Percentiles rank a stretch among this genome's conserved stretches.
phyloP scores from a whole-genome alignment of 2,113 vertebrate species.

The Serinus canaria region DNA sequence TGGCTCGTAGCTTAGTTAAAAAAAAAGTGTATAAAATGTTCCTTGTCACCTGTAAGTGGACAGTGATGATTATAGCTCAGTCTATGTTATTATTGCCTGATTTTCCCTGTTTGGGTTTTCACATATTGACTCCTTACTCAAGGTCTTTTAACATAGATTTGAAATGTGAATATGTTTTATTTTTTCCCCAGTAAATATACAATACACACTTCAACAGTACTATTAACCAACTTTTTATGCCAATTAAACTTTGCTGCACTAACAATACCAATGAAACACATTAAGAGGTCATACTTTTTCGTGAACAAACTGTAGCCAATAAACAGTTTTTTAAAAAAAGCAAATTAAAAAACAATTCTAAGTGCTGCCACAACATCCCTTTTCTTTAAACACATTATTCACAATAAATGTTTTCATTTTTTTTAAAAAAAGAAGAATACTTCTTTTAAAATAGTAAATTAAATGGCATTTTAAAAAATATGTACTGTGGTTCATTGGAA shows the following conservation, averaged over 20 bases:
- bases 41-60: slow-evolving; percentile 62
- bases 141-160: slow-evolving; percentile 73
- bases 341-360: slow-evolving; percentile 74
- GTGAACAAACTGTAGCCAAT: slow-evolving; percentile 74
- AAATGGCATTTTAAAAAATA: slow-evolving; percentile 70
- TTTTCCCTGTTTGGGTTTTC: slow-evolving; percentile 26
- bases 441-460: slow-evolving; percentile 68
- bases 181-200: slow-evolving; percentile 81
- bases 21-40: background rate
- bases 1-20: background rate
- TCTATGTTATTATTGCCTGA: slow-evolving; percentile 65
- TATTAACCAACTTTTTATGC: slow-evolving; percentile 76
- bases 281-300: slow-evolving; percentile 71
- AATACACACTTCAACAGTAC: slow-evolving; percentile 82
- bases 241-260: slow-evolving; percentile 77
- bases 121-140: slow-evolving; percentile 62
- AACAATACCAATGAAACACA: slow-evolving; percentile 81
- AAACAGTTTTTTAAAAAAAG: slow-evolving; percentile 68
- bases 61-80: slow-evolving; percentile 63
- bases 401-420: slow-evolving; percentile 72
- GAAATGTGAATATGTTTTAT: slow-evolving; percentile 82
- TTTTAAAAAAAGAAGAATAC: slow-evolving; percentile 29
- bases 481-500: slow-evolving; percentile 72
- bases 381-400: slow-evolving; percentile 74
- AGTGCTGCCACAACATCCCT: slow-evolving; percentile 75